These are phyloP conservation scores for Cecropterus lyciades DNA, from an alignment of 1,140 invertebrate genomes.

Conservation along the genomic window DNA sequence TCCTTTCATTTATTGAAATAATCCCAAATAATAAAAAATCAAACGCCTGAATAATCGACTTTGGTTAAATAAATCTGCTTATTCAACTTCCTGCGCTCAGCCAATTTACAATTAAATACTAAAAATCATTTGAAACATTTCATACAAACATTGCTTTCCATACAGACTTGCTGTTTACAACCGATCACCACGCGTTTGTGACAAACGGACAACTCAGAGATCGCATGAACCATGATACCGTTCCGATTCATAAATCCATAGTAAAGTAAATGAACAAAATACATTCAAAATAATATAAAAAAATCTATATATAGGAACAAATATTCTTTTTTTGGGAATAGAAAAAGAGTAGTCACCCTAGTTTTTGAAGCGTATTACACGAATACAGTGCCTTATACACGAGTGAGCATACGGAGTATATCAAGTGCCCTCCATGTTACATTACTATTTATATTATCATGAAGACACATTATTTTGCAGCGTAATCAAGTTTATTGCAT, in stretches of 20 bases:
- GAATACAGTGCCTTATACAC: constrained; percentile 17
- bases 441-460: constrained; percentile 7
- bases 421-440: background rate
- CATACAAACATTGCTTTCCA: constrained; percentile 37
- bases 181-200: constrained; percentile 35
- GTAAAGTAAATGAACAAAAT: constrained; percentile 51
- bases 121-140: constrained; percentile 44
- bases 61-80: constrained; percentile 8
- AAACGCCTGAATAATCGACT: background rate
- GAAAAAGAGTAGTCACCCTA: constrained; percentile 40
- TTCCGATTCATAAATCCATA: constrained; percentile 28
- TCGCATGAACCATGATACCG: constrained; percentile 32
- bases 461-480: constrained; percentile 14
- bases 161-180: constrained; percentile 14
- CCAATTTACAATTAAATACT: constrained; percentile 48
- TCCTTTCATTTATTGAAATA: too few relatives aligned
- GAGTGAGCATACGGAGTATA: constrained; percentile 7
- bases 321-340: constrained; percentile 37
- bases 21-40: too few relatives aligned
- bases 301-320: constrained; percentile 61
- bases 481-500: background rate
- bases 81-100: constrained; percentile 28
- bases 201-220: constrained; percentile 34
- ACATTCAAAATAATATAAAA: constrained; percentile 48
- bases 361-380: constrained; percentile 23